Evolutionary conservation across 2,113 vertebrate genomes (phyloP), one percentile per base, ranked within the genome.

Genomic region (Zapornia atra): DNA sequence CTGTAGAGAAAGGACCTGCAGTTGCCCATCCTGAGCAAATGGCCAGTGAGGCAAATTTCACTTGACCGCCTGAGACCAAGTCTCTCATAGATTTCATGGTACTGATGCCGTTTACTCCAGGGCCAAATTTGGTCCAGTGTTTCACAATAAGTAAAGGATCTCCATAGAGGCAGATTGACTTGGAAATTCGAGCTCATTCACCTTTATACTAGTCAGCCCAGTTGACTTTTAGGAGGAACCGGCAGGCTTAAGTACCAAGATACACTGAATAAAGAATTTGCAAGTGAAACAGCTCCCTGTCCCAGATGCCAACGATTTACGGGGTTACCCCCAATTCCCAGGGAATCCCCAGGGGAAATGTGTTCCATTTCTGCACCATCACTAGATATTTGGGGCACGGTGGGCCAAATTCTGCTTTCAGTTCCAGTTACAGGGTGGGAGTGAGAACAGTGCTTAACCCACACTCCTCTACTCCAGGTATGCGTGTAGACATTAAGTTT

Each of bases 121-220:
- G 75, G 83, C 64, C 86, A 86, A 90, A 92, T 96, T 94, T 96
- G 95, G 86, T 95, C 91, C 95, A 96, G 81, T 90, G 73, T 90
- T 72, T 94, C 77, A 56, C 48, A 54, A 63, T 25, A 59, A 53
- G 79, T 28, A 78, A 60, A 96, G 40, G 18, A 56, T 65, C 54
- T 87, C 48, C 68, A 25, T 1, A 70, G 56, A 90, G 53, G 24
- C 81, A 81, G 34, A 87, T 56, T n/a, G 53, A 73, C 77, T 68
- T 53, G 82, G 63, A 89, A 93, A 94, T 36, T 86, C 36, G 78
- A 40, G 46, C 36, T 82, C 53, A 19, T 57, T 94, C 65, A 69
- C 24, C 63, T 73, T 91, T 69, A 65, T 19, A 65, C 80, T 63
- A 86, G 60, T 54, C 63, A 95, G 46, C 68, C 56, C 77, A 51